Base-by-base conservation (phyloP, 1,140 invertebrate genomes). In the Hyles vespertilio region DNA sequence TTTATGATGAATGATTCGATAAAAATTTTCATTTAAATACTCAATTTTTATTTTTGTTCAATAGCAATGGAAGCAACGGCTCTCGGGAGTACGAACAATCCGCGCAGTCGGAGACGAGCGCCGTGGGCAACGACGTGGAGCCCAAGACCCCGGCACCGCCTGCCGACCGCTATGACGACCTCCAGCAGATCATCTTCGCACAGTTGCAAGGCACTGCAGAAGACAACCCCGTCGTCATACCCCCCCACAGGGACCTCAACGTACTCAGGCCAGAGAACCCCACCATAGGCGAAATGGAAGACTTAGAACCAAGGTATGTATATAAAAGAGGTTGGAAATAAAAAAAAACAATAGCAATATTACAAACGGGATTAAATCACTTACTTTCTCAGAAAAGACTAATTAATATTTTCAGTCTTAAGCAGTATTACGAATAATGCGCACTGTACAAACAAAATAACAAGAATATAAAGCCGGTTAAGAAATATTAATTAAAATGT, bases 221-320 rank as follows among this genome's bases (percentile, higher is more conserved):
- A 3, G 82, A 89, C 54, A 89, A 91, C 52, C 89, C 89, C 10
- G 90, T 91, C 5, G 89, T 93, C 2, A 87, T 93, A 3, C 89
- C 91, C 7, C 89, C 87, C 6, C 90, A 89, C 22, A 89, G 91
- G 48, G 86, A 91, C 49, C 83, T 90, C 3, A 90, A 90, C 61
- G 67, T 89, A 3, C 63, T 89, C 47, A 69, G 87, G 53, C 81
- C 77, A 0, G 86, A 91, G 51, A 93, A 94, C 80, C 94, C 93
- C 0, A 92, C 92, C 4, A 89, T 95, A 33, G 92, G 89, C 0
- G 91, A 94, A 54, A 74, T 95, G 75, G 92, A 92, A 61, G 90
- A 91, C 44, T 74, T 93, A 47, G 88, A 90, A 70, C 77, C 87
- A n/a, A 91, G 91, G 93, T 94, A 64, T 90, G 91, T n/a, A 44